Percentiles rank a stretch among this genome's conserved stretches.
These are phyloP conservation scores for Ceratoteleas bidentatus DNA, from an alignment of 1,140 invertebrate genomes.

Conservation along the genomic window DNA sequence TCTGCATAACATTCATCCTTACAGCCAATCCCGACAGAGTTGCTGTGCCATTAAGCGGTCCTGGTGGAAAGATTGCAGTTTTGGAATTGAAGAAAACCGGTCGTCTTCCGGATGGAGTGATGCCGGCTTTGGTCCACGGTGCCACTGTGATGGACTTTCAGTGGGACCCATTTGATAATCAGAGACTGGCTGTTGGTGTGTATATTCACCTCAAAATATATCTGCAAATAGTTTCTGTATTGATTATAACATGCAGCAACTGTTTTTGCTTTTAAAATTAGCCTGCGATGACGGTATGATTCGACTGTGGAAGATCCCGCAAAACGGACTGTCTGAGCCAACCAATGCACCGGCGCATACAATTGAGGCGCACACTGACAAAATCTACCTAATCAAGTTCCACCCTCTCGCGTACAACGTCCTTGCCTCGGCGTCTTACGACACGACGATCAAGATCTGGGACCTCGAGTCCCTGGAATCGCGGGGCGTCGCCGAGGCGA, in stretches of 20 bases:
- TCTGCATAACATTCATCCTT: conserved; percentile 4
- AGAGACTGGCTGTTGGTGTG: conserved; percentile 88
- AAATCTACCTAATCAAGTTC: conserved; percentile 95
- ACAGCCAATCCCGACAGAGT: conserved; percentile 91
- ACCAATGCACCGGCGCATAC: conserved; percentile 84
- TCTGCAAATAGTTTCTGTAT: too few relatives aligned
- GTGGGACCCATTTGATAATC: conserved; percentile 95
- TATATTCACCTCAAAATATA: too few relatives aligned
- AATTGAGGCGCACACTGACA: conserved; percentile 90
- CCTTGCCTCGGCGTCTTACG: conserved; percentile 92
- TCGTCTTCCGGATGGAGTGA: conserved; percentile 89
- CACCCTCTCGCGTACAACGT: conserved; percentile 94
- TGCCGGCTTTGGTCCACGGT: conserved; percentile 93
- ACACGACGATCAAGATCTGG: conserved; percentile 94
- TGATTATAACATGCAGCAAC: too few relatives aligned
- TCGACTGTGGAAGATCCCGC: conserved; percentile 90
- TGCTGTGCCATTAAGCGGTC: conserved; percentile 92
- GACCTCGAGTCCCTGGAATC: conserved; percentile 83
- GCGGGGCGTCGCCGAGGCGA: conserved; percentile 77
- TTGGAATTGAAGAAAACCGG: conserved; percentile 91
- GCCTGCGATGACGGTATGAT: conserved; percentile 96
- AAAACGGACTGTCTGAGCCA: conserved; percentile 87
- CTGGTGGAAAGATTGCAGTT: conserved; percentile 94
- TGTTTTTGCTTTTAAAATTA: too few relatives aligned
- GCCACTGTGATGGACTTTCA: conserved; percentile 94